These are phyloP conservation scores for Scomber scombrus DNA, from an alignment of 2,113 vertebrate genomes.

Conservation along the genomic window DNA sequence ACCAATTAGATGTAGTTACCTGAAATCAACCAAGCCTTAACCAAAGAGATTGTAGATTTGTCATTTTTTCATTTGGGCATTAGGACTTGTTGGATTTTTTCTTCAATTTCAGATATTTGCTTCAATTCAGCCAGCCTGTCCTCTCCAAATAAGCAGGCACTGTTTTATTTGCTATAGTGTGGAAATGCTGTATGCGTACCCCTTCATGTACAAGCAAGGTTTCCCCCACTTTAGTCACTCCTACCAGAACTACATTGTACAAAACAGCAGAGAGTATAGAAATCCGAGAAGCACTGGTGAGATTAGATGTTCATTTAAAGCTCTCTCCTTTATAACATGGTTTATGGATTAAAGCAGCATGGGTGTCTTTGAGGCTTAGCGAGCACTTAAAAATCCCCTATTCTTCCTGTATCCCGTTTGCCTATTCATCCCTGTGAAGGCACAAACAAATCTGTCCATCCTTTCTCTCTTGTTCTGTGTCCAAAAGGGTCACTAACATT, in stretches of 20 bases:
- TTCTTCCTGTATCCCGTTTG: slow-evolving; percentile 62
- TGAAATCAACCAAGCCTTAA: not conserved
- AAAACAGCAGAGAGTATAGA: slow-evolving; percentile 27
- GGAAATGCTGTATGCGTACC: not conserved
- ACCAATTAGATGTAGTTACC: not conserved
- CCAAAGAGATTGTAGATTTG: not conserved
- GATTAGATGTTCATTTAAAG: slow-evolving; percentile 75
- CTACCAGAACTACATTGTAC: not conserved
- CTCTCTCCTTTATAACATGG: slow-evolving; percentile 63
- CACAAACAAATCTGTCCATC: slow-evolving; percentile 70
- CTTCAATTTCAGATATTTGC: too few species aligned
- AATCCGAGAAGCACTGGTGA: slow-evolving; percentile 46
- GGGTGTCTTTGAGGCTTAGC: slow-evolving; percentile 73
- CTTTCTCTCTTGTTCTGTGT: slow-evolving; percentile 40
- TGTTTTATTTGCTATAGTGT: not conserved
- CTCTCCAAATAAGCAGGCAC: not conserved
- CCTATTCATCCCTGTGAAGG: slow-evolving; percentile 60
- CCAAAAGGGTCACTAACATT: slow-evolving; percentile 63
- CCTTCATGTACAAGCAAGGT: not conserved
- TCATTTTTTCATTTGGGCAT: too few species aligned
- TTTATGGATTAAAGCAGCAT: slow-evolving; percentile 72
- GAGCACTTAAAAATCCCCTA: slow-evolving; percentile 70
- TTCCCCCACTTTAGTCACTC: not conserved
- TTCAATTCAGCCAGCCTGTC: too few species aligned
- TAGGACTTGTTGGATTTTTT: too few species aligned